phyloP scores from a whole-genome alignment of 1,140 invertebrate species.

The Heliconius melpomene region DNA sequence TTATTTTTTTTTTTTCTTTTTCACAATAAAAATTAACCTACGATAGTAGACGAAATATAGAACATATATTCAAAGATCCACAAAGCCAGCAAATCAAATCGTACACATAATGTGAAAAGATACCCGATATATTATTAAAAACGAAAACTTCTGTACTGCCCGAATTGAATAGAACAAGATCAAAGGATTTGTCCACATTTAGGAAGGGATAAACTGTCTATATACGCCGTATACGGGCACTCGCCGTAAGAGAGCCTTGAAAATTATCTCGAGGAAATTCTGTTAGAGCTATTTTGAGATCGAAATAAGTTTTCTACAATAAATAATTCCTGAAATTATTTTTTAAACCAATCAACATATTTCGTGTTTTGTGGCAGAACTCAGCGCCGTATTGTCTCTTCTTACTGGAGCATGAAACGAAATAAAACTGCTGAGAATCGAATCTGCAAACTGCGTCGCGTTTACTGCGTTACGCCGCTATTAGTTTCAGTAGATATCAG shows the following conservation, averaged over 20 bases:
- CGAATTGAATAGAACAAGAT: background rate
- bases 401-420: too few species aligned
- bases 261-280: background rate
- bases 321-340: too few species aligned
- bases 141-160: background rate
- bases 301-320: background rate
- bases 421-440: too few species aligned
- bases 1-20: too few species aligned
- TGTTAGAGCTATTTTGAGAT: background rate
- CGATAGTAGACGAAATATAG: too few species aligned
- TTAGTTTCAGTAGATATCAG: too few species aligned
- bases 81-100: background rate
- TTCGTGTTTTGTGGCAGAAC: too few species aligned
- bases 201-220: background rate
- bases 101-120: background rate
- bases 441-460: too few species aligned
- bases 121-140: background rate
- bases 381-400: too few species aligned
- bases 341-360: too few species aligned
- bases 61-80: background rate
- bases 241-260: background rate
- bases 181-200: slow-evolving; percentile 1
- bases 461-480: too few species aligned
- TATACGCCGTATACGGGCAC: background rate
- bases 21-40: too few species aligned